These are phyloP conservation scores for Peribatodes rhomboidaria DNA, from an alignment of 2,888 invertebrate genomes.

Conservation along the genomic window DNA sequence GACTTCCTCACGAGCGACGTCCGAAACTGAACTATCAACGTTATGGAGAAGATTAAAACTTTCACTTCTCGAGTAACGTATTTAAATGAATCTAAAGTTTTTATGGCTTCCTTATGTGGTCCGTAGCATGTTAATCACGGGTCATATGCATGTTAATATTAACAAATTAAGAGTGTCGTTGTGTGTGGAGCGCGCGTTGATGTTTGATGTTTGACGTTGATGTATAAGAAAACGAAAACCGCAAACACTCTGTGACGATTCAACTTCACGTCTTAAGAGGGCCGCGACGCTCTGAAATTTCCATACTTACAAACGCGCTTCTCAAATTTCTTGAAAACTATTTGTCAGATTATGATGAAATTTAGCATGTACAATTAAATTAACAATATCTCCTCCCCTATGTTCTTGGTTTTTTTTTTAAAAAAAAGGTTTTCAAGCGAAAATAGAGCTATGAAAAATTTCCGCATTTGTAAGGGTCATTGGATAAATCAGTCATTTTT, in stretches of 20 bases:
- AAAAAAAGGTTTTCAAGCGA: too few species aligned
- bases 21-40: slow-evolving; percentile 6
- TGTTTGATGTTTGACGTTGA: slow-evolving; percentile 54
- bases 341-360: too few species aligned
- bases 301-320: too few species aligned
- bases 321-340: too few species aligned
- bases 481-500: too few species aligned
- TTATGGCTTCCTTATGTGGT: slow-evolving; percentile 40
- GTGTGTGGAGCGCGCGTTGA: slow-evolving; percentile 48
- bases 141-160: slow-evolving; percentile 30
- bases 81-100: slow-evolving; percentile 19
- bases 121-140: slow-evolving; percentile 32
- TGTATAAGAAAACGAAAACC: slow-evolving; percentile 25
- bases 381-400: too few species aligned
- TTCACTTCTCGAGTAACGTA: slow-evolving; percentile 24
- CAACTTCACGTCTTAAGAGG: neutral
- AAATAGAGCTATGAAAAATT: too few species aligned
- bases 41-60: slow-evolving; percentile 29
- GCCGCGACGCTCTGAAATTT: too few species aligned
- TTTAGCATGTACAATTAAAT: too few species aligned
- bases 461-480: too few species aligned
- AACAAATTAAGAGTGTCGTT: slow-evolving; percentile 3
- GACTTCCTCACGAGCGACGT: slow-evolving; percentile 15
- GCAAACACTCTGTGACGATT: neutral
- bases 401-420: too few species aligned